Base-by-base conservation (phyloP, 2,113 vertebrate species). In the Emberiza fucata region DNA sequence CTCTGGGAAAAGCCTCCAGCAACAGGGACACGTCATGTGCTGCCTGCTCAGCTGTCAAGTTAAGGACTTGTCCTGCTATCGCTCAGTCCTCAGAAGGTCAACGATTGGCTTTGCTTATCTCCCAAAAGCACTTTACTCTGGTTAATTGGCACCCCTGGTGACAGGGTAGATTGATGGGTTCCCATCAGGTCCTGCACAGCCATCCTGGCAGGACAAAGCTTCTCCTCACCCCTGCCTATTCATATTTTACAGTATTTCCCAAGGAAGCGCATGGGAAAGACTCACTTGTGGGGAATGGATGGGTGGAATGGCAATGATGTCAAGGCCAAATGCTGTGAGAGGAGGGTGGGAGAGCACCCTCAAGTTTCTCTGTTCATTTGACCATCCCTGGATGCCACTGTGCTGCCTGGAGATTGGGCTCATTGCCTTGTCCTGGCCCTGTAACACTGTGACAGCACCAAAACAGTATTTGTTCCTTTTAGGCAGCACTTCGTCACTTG, bases 101-200 rank as follows among this genome's bases (percentile, higher is more conserved):
- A 95, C 0, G 3, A 93, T 60, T 96, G 88, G 92, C 87, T 96
- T 96, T 96, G 44, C 92, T 97, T 96, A 96, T 97, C 94, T 0
- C 69, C 93, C 80, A 54, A 60, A 88, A 88, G 76, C 92, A 95
- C 94, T 96, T 95, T 92, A 82, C 63, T 90, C 40, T 53, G 76
- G 85, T 88, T 96, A 95, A 95, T 92, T 94, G 92, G 88, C 90
- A 94, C 53, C 53, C 88, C 51, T 83, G 88, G 88, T 86, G 94
- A 96, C 93, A 92, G 56, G n/a, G 25, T 0, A 3, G 92, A 96
- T 96, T 96, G 94, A 93, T 95, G 86, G 80, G 57, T 23, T 94
- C 70, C 70, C 65, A 79, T 76, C 57, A 60, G 61, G 37, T 37
- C 72, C 83, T 82, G 77, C 47, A 17, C 0, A 2, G 65, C 3